Conservation (phyloP, 2,797 vertebrate genomes). For the Diceros bicornis region DNA sequence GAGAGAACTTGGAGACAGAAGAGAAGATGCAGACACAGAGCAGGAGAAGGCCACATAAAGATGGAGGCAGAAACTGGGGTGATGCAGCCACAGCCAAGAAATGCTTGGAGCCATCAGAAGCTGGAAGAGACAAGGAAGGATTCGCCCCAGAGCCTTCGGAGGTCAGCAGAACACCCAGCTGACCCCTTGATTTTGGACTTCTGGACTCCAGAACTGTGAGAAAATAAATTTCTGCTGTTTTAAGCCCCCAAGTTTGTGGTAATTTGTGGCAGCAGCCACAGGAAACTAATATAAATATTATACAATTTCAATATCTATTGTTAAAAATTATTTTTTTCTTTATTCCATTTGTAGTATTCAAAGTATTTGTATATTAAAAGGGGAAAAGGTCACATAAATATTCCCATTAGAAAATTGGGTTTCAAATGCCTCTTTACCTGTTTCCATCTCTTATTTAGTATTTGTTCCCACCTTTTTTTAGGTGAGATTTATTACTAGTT, state of each 20-base stretch:
- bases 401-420: constrained; percentile 1
- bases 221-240: constrained; percentile 11
- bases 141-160: background rate
- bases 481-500: constrained; percentile 65
- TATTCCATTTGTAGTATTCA: constrained; percentile 35
- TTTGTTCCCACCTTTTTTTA: constrained; percentile 57
- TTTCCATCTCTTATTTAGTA: constrained; percentile 40
- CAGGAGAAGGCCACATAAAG: background rate
- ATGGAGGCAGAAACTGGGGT: background rate
- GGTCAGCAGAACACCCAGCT: background rate
- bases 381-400: background rate
- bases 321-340: constrained; percentile 50
- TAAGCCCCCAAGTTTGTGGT: background rate
- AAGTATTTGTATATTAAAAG: constrained; percentile 29
- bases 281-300: background rate
- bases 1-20: constrained; percentile 12
- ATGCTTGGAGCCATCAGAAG: background rate
- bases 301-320: background rate
- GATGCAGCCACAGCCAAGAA: background rate
- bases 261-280: background rate
- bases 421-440: constrained; percentile 31
- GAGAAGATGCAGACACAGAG: background rate
- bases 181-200: background rate
- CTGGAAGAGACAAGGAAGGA: background rate
- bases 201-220: background rate